A percentile compares a stretch with the other conserved stretches of the same genome.
phyloP scores from a whole-genome alignment of 2,797 vertebrate species.

The Mycteria americana region DNA sequence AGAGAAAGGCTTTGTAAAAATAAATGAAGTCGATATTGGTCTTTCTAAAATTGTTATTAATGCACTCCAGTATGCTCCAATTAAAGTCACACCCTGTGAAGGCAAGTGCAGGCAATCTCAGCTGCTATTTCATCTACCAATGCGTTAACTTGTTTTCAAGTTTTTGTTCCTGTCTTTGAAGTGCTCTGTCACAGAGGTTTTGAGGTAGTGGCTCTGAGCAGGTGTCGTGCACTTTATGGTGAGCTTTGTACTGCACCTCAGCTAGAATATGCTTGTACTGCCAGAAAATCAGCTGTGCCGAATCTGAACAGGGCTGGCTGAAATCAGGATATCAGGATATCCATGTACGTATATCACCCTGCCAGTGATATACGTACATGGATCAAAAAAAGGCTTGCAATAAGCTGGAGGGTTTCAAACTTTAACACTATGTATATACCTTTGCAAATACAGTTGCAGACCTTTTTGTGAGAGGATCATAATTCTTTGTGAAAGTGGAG shows the following conservation, averaged over 20 bases:
- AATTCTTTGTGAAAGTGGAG: neutral
- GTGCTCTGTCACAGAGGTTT: neutral
- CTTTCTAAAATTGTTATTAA: neutral
- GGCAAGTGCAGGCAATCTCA: neutral
- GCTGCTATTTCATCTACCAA: neutral
- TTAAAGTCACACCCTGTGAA: neutral
- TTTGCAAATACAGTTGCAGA: neutral
- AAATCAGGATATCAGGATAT: too few species aligned
- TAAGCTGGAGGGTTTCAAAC: neutral
- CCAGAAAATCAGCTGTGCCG: neutral
- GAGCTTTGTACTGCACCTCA: neutral
- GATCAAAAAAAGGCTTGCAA: neutral
- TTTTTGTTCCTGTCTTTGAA: neutral
- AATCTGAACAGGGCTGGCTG: neutral
- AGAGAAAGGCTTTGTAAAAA: neutral
- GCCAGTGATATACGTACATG: fast-evolving
- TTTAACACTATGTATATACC: neutral
- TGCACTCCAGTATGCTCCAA: neutral
- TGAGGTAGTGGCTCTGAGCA: neutral
- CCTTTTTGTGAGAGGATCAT: neutral
- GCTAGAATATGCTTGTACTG: neutral
- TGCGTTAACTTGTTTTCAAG: neutral
- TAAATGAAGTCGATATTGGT: neutral
- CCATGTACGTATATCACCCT: too few species aligned
- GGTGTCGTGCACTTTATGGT: fast-evolving